Percentiles rank a stretch among this genome's conserved stretches.
phyloP scores from a whole-genome alignment of 2,113 vertebrate genomes.

The Glareola pratincola region DNA sequence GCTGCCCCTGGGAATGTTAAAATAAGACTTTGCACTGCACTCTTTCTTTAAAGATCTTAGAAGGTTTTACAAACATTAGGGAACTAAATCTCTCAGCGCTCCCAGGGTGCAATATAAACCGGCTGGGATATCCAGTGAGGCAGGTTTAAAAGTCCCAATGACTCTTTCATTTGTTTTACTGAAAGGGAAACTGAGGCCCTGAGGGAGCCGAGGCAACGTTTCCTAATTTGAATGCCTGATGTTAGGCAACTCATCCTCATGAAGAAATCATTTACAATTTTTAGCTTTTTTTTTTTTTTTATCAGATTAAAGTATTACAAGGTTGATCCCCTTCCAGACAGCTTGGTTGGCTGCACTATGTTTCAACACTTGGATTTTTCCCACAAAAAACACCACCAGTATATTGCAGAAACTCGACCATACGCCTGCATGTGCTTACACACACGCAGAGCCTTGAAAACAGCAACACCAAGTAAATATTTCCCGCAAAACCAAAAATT shows the following conservation, averaged over 20 bases:
- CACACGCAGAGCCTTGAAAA: not conserved
- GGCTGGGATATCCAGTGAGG: not conserved
- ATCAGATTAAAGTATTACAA: slow-evolving; percentile 42
- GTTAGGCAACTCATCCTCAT: not conserved
- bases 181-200: slow-evolving; percentile 1
- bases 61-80: not conserved
- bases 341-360: not conserved
- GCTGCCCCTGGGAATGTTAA: not conserved
- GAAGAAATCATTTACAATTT: not conserved
- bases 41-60: not conserved
- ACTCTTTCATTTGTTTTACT: not conserved
- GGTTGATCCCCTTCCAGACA: slow-evolving; percentile 15
- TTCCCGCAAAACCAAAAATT: not conserved
- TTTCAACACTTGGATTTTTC: slow-evolving; percentile 14
- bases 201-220: fast-evolving
- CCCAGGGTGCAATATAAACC: not conserved
- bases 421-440: not conserved
- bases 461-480: not conserved
- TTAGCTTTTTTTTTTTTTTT: not conserved
- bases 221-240: not conserved
- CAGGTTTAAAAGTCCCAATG: not conserved
- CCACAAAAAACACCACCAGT: not conserved
- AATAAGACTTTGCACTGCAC: not conserved
- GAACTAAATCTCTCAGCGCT: not conserved
- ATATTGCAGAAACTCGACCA: not conserved